Base-by-base conservation (phyloP, 1,140 invertebrate genomes). In the Vanessa tameamea region DNA sequence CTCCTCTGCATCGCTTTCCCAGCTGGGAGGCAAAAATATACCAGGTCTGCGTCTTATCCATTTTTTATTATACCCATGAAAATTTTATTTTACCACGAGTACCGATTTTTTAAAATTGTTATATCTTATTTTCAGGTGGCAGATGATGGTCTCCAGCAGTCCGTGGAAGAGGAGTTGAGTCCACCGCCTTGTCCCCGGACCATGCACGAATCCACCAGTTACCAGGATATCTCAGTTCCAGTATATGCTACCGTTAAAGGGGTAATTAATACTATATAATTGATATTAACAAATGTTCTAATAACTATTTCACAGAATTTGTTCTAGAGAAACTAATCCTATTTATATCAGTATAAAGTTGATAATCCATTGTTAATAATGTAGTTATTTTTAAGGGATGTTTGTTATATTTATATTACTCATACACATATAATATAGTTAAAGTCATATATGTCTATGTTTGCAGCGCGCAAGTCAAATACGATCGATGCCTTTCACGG, bases 221-320 rank as follows among this genome's bases (percentile, higher is more conserved):
- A 97, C 87, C 96, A 96, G 91, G 96, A 97, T 91, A 97, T 97
- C 82, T 97, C 96, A 57, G 97, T 99, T 67, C 98, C 98, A 53
- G 98, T 99, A 15, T 99, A 98, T 92, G 97, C 98, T 23, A 98
- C 97, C 47, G 97, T 99, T 16, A 99, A 99, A 95, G 98, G 97
- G 89, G 96, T 97, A 89, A 94, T 91, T 93, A 59, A 55, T 55
- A 31, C 14, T n/a, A n/a, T n/a, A n/a, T n/a, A n/a, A n/a, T n/a
- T n/a, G n/a, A n/a, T n/a, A n/a, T n/a, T n/a, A n/a, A 31, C 2
- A 4, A 31, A 14, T 51, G 5, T 51, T 15, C n/a, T 51, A 51
- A 15, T 6, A 51, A n/a, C 0, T 12, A 14, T n/a, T 43, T 43
- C 37, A 43, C 7, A 43, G 0, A 43, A 43, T 43, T 43, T 43